Conservation (phyloP, 2,888 invertebrate genomes). For the Plebejus anna region DNA sequence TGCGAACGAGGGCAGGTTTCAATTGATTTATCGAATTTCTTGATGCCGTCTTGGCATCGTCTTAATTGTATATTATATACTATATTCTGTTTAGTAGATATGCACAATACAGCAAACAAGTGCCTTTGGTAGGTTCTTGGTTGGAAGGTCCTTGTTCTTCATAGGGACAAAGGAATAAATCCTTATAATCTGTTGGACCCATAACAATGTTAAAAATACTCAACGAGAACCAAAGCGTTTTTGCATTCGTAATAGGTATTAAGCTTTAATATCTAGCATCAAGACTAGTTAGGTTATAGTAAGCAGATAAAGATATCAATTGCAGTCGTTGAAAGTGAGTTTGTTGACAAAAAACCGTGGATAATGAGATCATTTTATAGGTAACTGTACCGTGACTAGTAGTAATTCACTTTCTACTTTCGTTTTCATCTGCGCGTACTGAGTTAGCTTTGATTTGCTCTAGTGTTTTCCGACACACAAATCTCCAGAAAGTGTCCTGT, state of each 20-base stretch:
- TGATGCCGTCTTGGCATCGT: not conserved
- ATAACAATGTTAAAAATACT: not conserved
- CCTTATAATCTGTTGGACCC: not conserved
- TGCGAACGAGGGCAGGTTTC: not conserved
- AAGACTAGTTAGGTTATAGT: conserved; percentile 6
- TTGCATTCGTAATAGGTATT: not conserved
- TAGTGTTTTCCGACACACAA: not conserved
- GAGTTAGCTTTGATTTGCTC: not conserved
- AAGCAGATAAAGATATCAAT: conserved; percentile 6
- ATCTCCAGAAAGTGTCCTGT: not conserved
- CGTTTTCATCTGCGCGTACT: conserved; percentile 23
- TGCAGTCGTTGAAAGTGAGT: conserved; percentile 23
- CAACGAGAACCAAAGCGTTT: not conserved
- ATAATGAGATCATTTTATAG: conserved; percentile 24
- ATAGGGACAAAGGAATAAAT: not conserved
- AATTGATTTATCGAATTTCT: not conserved
- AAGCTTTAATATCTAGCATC: not conserved
- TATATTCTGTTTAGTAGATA: not conserved
- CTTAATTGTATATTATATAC: not conserved
- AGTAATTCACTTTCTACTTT: conserved; percentile 28
- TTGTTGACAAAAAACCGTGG: conserved; percentile 22
- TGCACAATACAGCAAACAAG: not conserved
- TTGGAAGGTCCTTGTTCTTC: not conserved
- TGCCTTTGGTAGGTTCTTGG: not conserved
- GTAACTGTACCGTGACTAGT: conserved; percentile 29